These are phyloP conservation scores for Casuarius casuarius DNA, from an alignment of 2,113 vertebrate species.

Conservation along the genomic window DNA sequence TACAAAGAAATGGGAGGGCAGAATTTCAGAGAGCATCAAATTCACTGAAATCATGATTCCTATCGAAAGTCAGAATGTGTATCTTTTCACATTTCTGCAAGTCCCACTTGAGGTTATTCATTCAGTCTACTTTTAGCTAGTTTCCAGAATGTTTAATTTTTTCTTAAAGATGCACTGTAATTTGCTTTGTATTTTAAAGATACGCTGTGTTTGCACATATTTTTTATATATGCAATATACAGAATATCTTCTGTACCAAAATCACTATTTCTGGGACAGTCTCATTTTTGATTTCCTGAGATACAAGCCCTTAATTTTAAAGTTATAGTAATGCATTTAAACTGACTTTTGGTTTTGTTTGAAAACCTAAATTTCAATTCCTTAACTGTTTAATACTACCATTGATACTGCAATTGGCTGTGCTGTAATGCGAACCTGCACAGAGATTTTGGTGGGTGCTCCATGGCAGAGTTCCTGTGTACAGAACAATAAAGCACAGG, in stretches of 20 bases:
- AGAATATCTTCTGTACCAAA: neutral
- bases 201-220: neutral
- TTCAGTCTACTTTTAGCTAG: neutral
- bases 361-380: neutral
- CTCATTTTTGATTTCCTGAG: neutral
- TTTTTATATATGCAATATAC: neutral
- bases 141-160: neutral
- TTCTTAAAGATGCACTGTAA: neutral
- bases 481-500: neutral
- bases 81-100: neutral
- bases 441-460: neutral
- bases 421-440: accelerated
- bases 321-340: neutral
- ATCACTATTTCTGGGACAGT: neutral
- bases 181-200: neutral
- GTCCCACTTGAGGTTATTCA: neutral
- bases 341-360: neutral
- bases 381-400: accelerated
- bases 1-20: neutral
- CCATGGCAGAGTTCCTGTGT: neutral
- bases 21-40: neutral
- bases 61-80: neutral
- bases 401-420: neutral
- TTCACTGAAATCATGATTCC: neutral
- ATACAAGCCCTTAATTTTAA: neutral